A percentile compares a stretch with the other conserved stretches of the same genome.
These are phyloP conservation scores for Vulpes ferrilata DNA, from an alignment of 2,113 vertebrate genomes.

Conservation along the genomic window DNA sequence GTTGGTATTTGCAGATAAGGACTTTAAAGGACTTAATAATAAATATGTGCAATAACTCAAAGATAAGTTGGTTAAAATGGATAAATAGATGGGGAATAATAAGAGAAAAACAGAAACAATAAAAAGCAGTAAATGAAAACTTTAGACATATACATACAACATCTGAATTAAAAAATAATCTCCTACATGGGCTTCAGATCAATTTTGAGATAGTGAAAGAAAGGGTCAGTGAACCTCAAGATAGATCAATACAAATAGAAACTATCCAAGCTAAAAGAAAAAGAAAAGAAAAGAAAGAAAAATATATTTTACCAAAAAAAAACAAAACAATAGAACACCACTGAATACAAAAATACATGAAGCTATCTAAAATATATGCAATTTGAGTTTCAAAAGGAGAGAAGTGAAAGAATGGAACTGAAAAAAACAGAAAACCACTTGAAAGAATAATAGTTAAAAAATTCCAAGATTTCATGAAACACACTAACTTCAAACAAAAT, in stretches of 20 bases:
- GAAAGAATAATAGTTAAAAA: background rate
- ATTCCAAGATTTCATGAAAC: background rate
- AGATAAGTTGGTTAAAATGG: background rate
- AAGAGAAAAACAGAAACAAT: background rate
- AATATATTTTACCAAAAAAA: background rate
- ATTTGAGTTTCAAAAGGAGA: background rate
- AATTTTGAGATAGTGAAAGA: background rate
- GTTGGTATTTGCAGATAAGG: background rate
- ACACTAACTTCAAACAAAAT: background rate
- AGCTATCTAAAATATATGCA: background rate
- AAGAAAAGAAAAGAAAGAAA: background rate
- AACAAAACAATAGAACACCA: background rate
- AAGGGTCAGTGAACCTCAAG: background rate
- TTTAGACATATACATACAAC: background rate
- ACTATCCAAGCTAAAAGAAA: background rate
- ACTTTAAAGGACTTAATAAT: background rate
- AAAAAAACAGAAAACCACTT: background rate
- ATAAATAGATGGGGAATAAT: background rate
- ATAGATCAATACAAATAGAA: background rate
- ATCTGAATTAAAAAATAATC: background rate
- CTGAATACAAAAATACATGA: background rate
- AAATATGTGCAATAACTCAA: background rate
- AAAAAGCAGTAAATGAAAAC: background rate
- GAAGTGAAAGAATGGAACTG: background rate
- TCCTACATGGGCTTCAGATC: background rate